These are phyloP conservation scores for Nephrotoma guestfalica DNA, from an alignment of 2,888 invertebrate species.

Conservation along the genomic window DNA sequence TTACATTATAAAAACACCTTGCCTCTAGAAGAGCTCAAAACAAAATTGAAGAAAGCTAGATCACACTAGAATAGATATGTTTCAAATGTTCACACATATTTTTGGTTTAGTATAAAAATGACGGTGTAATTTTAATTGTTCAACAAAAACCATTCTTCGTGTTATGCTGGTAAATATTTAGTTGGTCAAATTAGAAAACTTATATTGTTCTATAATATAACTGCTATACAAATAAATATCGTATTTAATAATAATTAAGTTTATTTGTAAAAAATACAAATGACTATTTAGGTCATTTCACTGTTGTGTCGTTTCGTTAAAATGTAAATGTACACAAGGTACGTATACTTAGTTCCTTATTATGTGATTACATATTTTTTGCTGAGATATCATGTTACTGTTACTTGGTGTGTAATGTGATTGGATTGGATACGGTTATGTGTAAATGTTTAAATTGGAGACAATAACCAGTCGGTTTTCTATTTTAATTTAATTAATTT, in stretches of 20 bases:
- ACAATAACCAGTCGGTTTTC: background rate
- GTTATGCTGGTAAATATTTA: background rate
- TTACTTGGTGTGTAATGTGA: background rate
- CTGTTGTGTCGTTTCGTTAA: background rate
- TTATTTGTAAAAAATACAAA: background rate
- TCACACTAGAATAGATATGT: background rate
- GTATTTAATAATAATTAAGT: background rate
- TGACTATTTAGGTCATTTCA: background rate
- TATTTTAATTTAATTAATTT: background rate
- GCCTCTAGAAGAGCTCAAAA: background rate
- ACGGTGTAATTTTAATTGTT: background rate
- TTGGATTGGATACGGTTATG: background rate
- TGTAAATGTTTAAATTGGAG: background rate
- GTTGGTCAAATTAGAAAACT: background rate
- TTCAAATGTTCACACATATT: background rate
- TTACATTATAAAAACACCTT: too few relatives aligned
- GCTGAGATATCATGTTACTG: background rate
- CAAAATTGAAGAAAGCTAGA: background rate
- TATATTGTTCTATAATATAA: background rate
- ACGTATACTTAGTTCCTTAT: background rate
- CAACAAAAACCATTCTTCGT: background rate
- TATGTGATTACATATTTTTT: background rate
- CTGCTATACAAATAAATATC: background rate
- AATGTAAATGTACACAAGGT: background rate
- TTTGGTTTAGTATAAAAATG: background rate